Percentiles rank a stretch among this genome's conserved stretches.
These are phyloP conservation scores for Scaptomyza parva DNA, from an alignment of 2,888 invertebrate genomes.

Conservation along the genomic window DNA sequence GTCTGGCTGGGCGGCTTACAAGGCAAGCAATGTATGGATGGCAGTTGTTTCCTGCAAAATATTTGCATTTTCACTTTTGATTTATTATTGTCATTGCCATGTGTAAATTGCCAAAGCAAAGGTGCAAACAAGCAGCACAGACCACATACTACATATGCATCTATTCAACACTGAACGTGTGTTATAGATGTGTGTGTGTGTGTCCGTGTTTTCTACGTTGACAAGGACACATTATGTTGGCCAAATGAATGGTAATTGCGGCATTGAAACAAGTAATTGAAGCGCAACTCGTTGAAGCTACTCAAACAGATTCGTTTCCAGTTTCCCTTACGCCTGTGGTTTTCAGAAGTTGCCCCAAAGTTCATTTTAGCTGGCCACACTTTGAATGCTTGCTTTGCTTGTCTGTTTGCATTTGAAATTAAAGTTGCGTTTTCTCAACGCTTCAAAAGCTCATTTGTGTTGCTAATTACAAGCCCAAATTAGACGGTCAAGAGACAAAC, in stretches of 20 bases:
- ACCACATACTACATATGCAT: slow-evolving; percentile 19
- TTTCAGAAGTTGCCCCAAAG: slow-evolving; percentile 6
- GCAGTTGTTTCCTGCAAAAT: slow-evolving; percentile 64
- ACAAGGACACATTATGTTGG: slow-evolving; percentile 78
- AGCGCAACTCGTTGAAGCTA: slow-evolving; percentile 60
- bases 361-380: slow-evolving; percentile 42
- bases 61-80: slow-evolving; percentile 81
- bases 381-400: slow-evolving; percentile 38
- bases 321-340: not conserved
- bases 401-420: slow-evolving; percentile 38
- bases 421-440: slow-evolving; percentile 31
- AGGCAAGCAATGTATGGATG: slow-evolving; percentile 53
- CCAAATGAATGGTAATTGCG: slow-evolving; percentile 79
- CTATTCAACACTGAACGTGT: slow-evolving; percentile 17
- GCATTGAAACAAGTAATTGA: slow-evolving; percentile 79
- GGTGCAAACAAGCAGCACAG: slow-evolving; percentile 73
- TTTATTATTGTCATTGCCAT: slow-evolving; percentile 80
- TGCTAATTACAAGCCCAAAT: slow-evolving; percentile 74
- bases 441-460: slow-evolving; percentile 58
- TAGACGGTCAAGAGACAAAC: slow-evolving; percentile 45
- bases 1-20: slow-evolving; percentile 40
- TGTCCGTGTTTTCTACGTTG: slow-evolving; percentile 46
- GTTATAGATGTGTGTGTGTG: slow-evolving; percentile 6
- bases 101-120: slow-evolving; percentile 79
- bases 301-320: slow-evolving; percentile 51